Base-by-base conservation (phyloP, 2,888 invertebrate species). In the Drosophila colorata region DNA sequence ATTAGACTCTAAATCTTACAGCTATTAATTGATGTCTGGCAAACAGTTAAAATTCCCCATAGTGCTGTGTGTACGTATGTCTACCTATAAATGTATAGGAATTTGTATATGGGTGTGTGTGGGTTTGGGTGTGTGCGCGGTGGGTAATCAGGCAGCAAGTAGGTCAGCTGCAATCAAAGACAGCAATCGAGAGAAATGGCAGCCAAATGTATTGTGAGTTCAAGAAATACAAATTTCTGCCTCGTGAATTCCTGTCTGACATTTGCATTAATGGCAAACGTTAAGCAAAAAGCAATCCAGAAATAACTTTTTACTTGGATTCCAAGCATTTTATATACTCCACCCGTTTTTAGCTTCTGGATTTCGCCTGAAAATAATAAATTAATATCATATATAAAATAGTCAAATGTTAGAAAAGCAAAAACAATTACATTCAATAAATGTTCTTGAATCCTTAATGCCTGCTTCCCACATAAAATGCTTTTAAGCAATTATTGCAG, bases 81-180 rank as follows among this genome's bases (percentile, higher is more conserved):
- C 20, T 47, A 23, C 35, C 9, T 23, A 28, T 37, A 41, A 18
- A 2, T 41, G 41, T 60, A 11, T 41, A 9, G 46, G 13, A 35
- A 2, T 41, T 35, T 58, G 11, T 38, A 6, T 49, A n/a, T 44
- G 18, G 48, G 20, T 56, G 41, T 37, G 33, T 33, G 4, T 28
- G 9, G 53, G 20, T 41, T 18, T 63, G 38, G 52, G 46, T 52
- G 13, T 37, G 60, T 65, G 63, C 37, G 63, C 38, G 72, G 51
- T 31, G 87, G 86, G 80, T 83, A 83, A 83, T 83, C 88, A 87
- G 88, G 71, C 88, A 69, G 83, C 86, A 83, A 88, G 69, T 83
- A 87, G 82, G 88, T 83, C 83, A 83, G 61, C 86, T 69, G 83
- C 83, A 83, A 88, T 83, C 83, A 83, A 88, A 83, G 88, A 74